phyloP scores from a whole-genome alignment of 2,888 invertebrate genomes.

The Acrocyrtus sp. region DNA sequence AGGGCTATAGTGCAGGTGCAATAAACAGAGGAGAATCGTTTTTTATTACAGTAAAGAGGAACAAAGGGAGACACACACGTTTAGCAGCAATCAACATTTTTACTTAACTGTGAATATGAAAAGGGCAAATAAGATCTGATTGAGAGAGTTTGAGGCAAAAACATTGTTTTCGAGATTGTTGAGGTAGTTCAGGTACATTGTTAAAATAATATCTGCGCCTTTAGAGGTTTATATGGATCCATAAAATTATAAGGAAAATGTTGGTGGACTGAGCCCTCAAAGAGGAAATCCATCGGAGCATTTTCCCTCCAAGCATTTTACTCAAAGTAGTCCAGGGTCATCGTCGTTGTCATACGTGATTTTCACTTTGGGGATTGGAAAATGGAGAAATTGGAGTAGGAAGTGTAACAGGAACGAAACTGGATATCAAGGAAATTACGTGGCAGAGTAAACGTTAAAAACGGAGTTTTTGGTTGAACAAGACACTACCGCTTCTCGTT shows the following conservation, averaged over 20 bases:
- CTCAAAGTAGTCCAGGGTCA: constrained; percentile 50
- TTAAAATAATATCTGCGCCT: neutral
- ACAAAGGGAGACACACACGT: neutral
- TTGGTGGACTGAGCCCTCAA: no score
- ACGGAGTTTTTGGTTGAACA: no score
- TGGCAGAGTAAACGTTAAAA: neutral
- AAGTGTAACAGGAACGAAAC: neutral
- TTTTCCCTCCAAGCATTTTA: constrained; percentile 12
- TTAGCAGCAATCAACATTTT: neutral
- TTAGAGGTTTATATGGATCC: no score
- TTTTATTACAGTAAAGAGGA: neutral
- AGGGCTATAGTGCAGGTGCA: no score
- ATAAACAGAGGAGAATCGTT: constrained; percentile 27
- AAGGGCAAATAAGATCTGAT: no score
- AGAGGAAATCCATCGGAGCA: no score
- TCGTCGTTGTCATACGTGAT: constrained; percentile 32
- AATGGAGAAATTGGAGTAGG: constrained; percentile 35
- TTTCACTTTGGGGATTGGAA: constrained; percentile 38
- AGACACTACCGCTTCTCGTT: no score
- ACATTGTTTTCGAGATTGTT: constrained; percentile 9
- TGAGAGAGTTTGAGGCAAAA: neutral
- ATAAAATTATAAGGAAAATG: no score
- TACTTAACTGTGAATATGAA: no score
- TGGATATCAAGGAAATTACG: neutral
- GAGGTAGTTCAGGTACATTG: constrained; percentile 39